Base-by-base conservation (phyloP, 2,888 invertebrate genomes). In the Eurytoma adleriae region DNA sequence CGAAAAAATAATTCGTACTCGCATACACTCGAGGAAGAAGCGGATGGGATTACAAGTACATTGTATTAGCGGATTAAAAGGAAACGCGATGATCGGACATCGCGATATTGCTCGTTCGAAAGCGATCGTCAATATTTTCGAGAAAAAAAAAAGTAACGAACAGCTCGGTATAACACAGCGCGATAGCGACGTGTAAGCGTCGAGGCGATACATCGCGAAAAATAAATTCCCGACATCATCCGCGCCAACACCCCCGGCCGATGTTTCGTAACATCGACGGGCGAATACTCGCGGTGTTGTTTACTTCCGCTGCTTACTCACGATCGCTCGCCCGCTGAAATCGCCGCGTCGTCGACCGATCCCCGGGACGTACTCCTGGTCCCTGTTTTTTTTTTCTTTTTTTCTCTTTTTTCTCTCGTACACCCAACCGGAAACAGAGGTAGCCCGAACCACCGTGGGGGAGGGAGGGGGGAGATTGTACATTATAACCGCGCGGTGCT, bases 251-350 rank as follows among this genome's bases (percentile, higher is more conserved):
- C 59, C 24, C 57, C 59, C 20, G 24, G 18, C 13, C 24, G 52
- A 50, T 59, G 59, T 50, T 59, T 71, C 71, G 40, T 48, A 59
- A 71, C 59, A 24, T 50, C 20, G 18, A 13, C 56, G 54, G 69
- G 69, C 76, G 54, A 69, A 77, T 70, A 64, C 48, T 56, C 50
- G 52, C 40, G 48, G 61, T 77, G 69, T 77, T 77, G 64, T 77
- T 77, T 62, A 77, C 76, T 64, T 77, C 76, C 76, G 76, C 56
- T 77, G 76, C 76, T 77, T 77, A 77, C 76, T 77, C 76, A 77
- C 62, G 30, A 10, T 18, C 62, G 18, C n/a, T 18, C 50, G 18
- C 40, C 27, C 40, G 7, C 56, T 54, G 54, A 54, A 54, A 64
- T 40, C 64, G 3, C 48, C 64, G 40, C 30, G 64, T 64, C 64